Percentiles rank a stretch among this genome's conserved stretches.
Evolutionary conservation across 2,797 vertebrate species (phyloP).

Genomic region (Melanotaenia nigrans): DNA sequence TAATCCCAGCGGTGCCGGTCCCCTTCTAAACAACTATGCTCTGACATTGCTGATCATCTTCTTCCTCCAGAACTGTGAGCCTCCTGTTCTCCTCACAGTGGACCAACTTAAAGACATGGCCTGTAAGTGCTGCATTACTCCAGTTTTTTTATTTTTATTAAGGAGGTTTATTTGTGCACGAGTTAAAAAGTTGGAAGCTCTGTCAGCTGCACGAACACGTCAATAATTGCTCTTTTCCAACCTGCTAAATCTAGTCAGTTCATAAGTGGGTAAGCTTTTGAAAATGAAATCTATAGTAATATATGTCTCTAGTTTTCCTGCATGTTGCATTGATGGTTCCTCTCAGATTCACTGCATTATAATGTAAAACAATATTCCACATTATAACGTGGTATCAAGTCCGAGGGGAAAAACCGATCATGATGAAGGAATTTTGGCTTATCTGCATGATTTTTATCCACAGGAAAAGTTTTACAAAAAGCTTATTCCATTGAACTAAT

Average conservation of each 20-base stretch:
- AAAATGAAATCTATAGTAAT: no score
- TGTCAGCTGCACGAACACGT: neutral
- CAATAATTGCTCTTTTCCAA: neutral
- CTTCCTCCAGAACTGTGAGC: constrained; percentile 90
- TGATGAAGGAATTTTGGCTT: no score
- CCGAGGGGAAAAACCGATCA: no score
- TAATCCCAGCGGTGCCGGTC: constrained; percentile 86
- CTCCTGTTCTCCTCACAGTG: constrained; percentile 86
- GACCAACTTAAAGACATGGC: constrained; percentile 83
- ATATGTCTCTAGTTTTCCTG: no score
- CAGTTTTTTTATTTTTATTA: neutral
- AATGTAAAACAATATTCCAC: no score
- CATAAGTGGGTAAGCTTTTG: no score
- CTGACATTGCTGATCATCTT: constrained; percentile 90
- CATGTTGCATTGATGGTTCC: no score
- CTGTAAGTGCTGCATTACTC: constrained; percentile 79
- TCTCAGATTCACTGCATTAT: no score
- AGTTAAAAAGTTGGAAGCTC: neutral
- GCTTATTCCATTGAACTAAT: no score
- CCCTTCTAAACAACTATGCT: constrained; percentile 93
- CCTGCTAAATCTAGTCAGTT: neutral
- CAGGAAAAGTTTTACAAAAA: no score
- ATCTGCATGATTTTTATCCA: no score
- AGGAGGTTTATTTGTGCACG: neutral
- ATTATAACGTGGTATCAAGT: no score